Evolutionary conservation across 2,113 vertebrate species (phyloP), one percentile per base, ranked within the genome.

Genomic region (Callithrix jacchus): DNA sequence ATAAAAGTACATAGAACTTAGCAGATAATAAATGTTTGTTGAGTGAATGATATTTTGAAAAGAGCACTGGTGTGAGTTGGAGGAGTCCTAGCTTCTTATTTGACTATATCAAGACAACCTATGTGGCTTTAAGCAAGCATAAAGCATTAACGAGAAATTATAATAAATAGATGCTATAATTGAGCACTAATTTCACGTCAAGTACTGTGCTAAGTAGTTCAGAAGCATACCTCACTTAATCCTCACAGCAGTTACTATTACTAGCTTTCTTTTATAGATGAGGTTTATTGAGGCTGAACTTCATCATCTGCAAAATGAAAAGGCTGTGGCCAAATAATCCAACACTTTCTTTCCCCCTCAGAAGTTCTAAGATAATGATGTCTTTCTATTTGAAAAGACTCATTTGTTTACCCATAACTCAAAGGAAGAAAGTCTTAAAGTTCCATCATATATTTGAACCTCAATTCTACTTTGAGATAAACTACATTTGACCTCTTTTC

Each of bases 381-480:
- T 82, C 66, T 77, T 89, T 93, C 89, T 81, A 21, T 93, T 97
- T 81, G 64, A 93, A 94, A 79, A 91, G 20, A 86, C 86, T 64
- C 40, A 92, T 85, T 97, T 95, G 77, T 95, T 96, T 95, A 83
- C 85, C 61, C 3, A 68, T 89, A 79, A 96, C 83, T 95, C 89
- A 94, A 94, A 92, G 87, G n/a, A 96, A 97, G 68, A 92, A 79
- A 95, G 37, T 89, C 86, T 87, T 74, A 87, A 93, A 95, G 27
- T 42, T 66, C 16, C 6, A 3, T 89, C 80, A 76, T 45, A 74
- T 93, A 93, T 89, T 81, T 95, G 91, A 94, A 89, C 73, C 35
- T 93, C 54, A 47, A 25, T 42, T 84, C 30, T 74, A 80, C 73
- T 77, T 83, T 89, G 83, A 94, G 47, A 92, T 89, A 93, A 94